These are phyloP conservation scores for Sturmia bella DNA, from an alignment of 2,888 invertebrate genomes.

Conservation along the genomic window DNA sequence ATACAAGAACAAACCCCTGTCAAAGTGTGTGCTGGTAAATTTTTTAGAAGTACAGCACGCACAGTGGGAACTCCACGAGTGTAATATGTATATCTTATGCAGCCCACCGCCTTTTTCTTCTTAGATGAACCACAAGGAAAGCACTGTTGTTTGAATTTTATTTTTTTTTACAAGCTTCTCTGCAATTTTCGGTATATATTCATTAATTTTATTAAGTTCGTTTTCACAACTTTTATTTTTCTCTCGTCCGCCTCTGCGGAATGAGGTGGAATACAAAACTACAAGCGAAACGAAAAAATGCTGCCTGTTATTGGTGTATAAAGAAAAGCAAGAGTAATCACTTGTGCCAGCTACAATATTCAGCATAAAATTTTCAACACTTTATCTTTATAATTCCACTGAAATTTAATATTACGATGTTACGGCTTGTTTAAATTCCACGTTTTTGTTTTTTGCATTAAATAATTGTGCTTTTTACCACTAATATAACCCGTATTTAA, in stretches of 20 bases:
- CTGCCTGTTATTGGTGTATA: conserved; percentile 65
- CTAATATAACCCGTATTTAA: conserved; percentile 63
- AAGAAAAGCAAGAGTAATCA: conserved; percentile 69
- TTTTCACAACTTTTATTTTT: conserved; percentile 54
- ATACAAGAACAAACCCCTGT: conserved; percentile 63
- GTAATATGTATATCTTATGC: conserved; percentile 46
- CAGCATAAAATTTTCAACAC: conserved; percentile 60
- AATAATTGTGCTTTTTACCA: conserved; percentile 47
- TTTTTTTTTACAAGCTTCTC: conserved; percentile 27
- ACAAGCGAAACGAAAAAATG: conserved; percentile 70
- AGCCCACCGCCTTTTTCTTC: conserved; percentile 25
- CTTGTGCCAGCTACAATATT: conserved; percentile 72
- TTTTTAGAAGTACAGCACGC: conserved; percentile 73
- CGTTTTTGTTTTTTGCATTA: conserved; percentile 38
- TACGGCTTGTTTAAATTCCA: conserved; percentile 50
- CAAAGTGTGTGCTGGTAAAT: conserved; percentile 67
- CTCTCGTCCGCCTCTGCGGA: conserved; percentile 68
- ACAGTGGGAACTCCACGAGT: conserved; percentile 72
- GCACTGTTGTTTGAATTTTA: not conserved
- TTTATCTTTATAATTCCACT: conserved; percentile 35
- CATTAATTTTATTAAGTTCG: conserved; percentile 57
- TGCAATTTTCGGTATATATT: conserved; percentile 49
- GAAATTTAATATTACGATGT: conserved; percentile 40
- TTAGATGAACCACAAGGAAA: conserved; percentile 20
- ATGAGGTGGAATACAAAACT: conserved; percentile 71